Evolutionary conservation across 2,113 vertebrate species (phyloP).

Genomic region (Alligator mississippiensis): DNA sequence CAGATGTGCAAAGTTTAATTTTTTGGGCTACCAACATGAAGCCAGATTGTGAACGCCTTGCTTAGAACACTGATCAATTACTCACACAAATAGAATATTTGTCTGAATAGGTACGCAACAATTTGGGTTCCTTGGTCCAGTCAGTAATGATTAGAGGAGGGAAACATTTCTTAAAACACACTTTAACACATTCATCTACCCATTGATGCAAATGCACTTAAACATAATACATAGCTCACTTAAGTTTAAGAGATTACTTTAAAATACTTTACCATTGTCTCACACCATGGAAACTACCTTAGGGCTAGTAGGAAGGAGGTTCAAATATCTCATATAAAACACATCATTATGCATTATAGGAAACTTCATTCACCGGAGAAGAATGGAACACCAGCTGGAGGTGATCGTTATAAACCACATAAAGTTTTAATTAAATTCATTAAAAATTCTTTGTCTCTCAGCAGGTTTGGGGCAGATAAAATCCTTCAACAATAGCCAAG

Average conservation of each 20-base stretch:
- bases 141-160: constrained; percentile 13
- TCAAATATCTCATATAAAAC: constrained; percentile 77
- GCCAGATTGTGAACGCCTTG: neutral
- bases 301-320: constrained; percentile 71
- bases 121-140: neutral
- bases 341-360: constrained; percentile 74
- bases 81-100: neutral
- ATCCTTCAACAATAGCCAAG: constrained; percentile 75
- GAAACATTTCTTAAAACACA: constrained; percentile 52
- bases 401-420: constrained; percentile 76
- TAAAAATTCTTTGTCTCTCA: constrained; percentile 78
- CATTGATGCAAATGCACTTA: constrained; percentile 56
- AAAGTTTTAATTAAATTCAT: constrained; percentile 84
- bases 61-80: neutral
- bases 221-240: constrained; percentile 63
- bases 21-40: constrained; percentile 36
- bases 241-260: constrained; percentile 61
- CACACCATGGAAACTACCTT: constrained; percentile 77
- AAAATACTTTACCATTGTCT: constrained; percentile 74
- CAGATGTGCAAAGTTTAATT: constrained; percentile 41
- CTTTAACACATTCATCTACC: constrained; percentile 65
- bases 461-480: constrained; percentile 77
- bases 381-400: constrained; percentile 72
- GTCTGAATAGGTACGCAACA: constrained; percentile 7
- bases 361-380: constrained; percentile 75